Conservation (phyloP, 2,888 invertebrate genomes). For the Sinohyriopsis cumingii region DNA sequence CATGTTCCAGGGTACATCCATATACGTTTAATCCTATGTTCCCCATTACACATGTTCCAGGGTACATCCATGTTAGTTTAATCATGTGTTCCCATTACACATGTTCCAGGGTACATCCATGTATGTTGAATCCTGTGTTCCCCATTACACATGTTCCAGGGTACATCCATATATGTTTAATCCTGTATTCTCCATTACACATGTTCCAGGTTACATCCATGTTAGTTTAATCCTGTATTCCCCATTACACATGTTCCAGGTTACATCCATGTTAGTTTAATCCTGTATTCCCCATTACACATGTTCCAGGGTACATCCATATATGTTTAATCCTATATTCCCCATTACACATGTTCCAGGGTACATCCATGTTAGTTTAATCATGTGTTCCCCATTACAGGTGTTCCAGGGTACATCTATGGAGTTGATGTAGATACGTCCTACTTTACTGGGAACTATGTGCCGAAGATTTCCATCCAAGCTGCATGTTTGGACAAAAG, state of each 20-base stretch:
- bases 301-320: too few species aligned
- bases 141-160: neutral
- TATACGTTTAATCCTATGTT: too few species aligned
- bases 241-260: constrained; percentile 49
- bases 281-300: too few species aligned
- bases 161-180: neutral
- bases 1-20: too few species aligned
- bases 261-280: constrained; percentile 16
- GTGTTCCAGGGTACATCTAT: constrained; percentile 50
- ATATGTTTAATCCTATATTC: too few species aligned
- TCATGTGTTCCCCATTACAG: constrained; percentile 20
- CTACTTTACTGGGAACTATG: constrained; percentile 59
- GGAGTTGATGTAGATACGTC: constrained; percentile 61
- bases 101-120: too few species aligned
- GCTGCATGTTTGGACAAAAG: constrained; percentile 43
- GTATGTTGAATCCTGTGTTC: neutral
- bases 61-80: too few species aligned
- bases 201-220: too few species aligned
- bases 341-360: neutral
- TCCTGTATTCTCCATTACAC: neutral
- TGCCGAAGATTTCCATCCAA: constrained; percentile 52
- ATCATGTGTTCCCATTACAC: too few species aligned
- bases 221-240: too few species aligned
- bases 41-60: too few species aligned
- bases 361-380: too few species aligned